Conservation (phyloP, 2,888 invertebrate genomes). For the Colletes collaris region DNA sequence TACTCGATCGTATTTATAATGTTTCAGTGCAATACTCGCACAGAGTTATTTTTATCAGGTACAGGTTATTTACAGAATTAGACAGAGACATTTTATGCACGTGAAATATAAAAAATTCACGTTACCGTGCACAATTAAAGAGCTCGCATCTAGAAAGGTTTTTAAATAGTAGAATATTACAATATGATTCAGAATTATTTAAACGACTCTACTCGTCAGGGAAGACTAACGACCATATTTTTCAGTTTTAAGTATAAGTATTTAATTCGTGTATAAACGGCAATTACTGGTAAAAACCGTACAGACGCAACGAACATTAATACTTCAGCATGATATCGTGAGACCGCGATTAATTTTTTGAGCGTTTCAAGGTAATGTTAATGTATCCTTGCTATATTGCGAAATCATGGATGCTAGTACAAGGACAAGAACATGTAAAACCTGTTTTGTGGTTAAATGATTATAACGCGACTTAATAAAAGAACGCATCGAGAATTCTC, state of each 20-base stretch:
- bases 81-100: constrained; percentile 12
- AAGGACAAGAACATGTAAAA: constrained; percentile 32
- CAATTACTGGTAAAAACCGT: not conserved
- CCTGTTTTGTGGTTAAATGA: constrained; percentile 28
- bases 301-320: not conserved
- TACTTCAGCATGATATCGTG: not conserved
- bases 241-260: too few species aligned
- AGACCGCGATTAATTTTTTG: too few species aligned
- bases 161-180: too few species aligned
- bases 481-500: too few species aligned
- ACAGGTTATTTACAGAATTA: constrained; percentile 40
- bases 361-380: constrained; percentile 8
- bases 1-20: constrained; percentile 14
- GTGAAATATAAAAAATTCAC: constrained; percentile 3
- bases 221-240: too few species aligned
- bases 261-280: not conserved
- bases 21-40: not conserved
- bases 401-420: not conserved
- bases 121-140: not conserved
- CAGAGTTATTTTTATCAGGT: constrained; percentile 43
- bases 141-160: not conserved
- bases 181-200: too few species aligned
- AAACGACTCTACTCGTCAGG: too few species aligned
- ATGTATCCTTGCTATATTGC: not conserved
- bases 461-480: not conserved